Evolutionary conservation across 1,140 invertebrate species (phyloP).

Genomic region (Cyphomyrmex costatus): DNA sequence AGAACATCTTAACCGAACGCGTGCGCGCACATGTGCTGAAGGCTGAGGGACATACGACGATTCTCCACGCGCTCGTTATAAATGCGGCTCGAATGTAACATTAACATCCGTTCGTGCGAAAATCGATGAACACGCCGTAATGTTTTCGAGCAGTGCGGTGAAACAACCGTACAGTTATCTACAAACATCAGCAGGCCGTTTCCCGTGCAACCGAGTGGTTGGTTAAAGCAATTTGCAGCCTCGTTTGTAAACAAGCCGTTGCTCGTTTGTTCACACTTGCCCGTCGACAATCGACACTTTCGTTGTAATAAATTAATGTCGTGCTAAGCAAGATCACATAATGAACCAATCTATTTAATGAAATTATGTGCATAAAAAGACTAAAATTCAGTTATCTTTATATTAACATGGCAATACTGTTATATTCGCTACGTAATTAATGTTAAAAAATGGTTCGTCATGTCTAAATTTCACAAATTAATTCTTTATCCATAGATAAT

Average conservation of each 20-base stretch:
- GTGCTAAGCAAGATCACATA: constrained; percentile 2
- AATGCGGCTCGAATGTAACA: constrained; percentile 39
- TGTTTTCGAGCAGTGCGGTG: constrained; percentile 68
- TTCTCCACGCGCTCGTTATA: constrained; percentile 47
- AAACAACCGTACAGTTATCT: constrained; percentile 67
- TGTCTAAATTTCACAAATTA: not conserved
- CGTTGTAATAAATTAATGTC: constrained; percentile 66
- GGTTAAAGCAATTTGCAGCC: constrained; percentile 74
- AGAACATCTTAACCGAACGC: constrained; percentile 7
- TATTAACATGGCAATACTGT: not conserved
- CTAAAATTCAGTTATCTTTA: not conserved
- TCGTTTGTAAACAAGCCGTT: constrained; percentile 72
- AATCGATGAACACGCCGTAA: constrained; percentile 70
- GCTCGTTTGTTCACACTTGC: constrained; percentile 69
- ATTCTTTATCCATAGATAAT: not conserved
- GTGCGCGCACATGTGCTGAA: constrained; percentile 5
- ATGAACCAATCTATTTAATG: not conserved
- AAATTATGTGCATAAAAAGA: not conserved
- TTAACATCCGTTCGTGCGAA: constrained; percentile 71
- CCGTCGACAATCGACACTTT: constrained; percentile 64
- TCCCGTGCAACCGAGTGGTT: constrained; percentile 70
- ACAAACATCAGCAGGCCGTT: constrained; percentile 70
- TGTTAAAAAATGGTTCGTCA: not conserved
- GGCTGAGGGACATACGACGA: constrained; percentile 5
- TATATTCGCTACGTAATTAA: not conserved